Evolutionary conservation across 2,113 vertebrate genomes (phyloP), one percentile per base, ranked within the genome.

Genomic region (Grammomys surdaster): DNA sequence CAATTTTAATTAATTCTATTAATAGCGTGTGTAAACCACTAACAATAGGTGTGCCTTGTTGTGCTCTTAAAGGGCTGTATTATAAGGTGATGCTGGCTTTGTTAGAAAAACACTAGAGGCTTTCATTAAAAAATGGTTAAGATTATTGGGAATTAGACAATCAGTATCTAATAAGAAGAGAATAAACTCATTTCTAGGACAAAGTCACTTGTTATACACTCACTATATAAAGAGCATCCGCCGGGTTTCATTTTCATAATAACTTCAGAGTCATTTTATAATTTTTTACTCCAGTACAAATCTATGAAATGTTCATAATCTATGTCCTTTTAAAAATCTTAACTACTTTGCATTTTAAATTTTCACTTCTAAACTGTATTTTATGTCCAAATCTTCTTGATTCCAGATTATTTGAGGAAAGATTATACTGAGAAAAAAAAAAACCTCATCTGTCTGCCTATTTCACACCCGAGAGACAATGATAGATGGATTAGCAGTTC

Each of bases 1-100:
- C 22, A 46, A 73, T 95, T 95, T 89, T 92, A 93, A 88, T 93
- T 95, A 92, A 94, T 91, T 90, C 36, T 33, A 87, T 82, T 96
- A 87, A 48, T 95, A 86, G 19, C 36, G 82, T 67, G 89, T 92
- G 75, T 36, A 96, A 93, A 19, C 89, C 72, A 89, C n/a, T 92
- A 95, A 73, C 11, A 94, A 77, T 72, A 82, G 56, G 48, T 88
- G 12, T 87, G 31, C 31, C 86, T 67, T 86, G 20, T 48, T 92
- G 46, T 92, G 26, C 46, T 96, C 65, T 94, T 90, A 65, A 31
- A 78, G 94, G 65, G 89, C 9, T 6, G 80, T 36, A 54, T 85
- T 86, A 48, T 89, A 90, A 91, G 43, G 36, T 51, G 51, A 31
- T 72, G 28, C 70, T 92, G 51, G 46, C 51, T 92, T 94, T 94